Conservation (phyloP, 1,140 invertebrate genomes). For the Drosophila bipectinata region DNA sequence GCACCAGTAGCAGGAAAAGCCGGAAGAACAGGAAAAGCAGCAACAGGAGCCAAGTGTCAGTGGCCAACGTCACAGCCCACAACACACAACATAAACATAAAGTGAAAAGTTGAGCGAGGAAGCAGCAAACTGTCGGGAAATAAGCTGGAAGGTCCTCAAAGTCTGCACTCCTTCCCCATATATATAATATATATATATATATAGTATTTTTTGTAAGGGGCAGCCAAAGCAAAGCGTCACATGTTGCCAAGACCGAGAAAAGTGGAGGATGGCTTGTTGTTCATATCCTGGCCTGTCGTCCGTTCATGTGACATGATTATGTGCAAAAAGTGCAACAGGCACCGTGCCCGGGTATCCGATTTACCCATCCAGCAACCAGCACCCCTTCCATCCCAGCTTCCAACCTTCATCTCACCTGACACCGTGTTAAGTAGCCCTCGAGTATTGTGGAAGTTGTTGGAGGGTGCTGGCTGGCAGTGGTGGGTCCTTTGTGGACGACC, state of each 20-base stretch:
- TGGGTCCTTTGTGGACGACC: slow-evolving; percentile 59
- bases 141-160: slow-evolving; percentile 25
- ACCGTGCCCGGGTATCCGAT: slow-evolving; percentile 36
- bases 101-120: slow-evolving; percentile 62
- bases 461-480: slow-evolving; percentile 25
- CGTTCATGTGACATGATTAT: slow-evolving; percentile 79
- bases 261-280: slow-evolving; percentile 22
- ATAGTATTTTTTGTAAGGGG: slow-evolving; percentile 20
- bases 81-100: slow-evolving; percentile 71
- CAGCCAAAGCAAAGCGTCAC: slow-evolving; percentile 78
- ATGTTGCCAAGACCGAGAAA: slow-evolving; percentile 58
- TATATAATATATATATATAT: slow-evolving; percentile 1
- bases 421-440: slow-evolving; percentile 65
- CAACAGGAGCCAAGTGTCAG: slow-evolving; percentile 56
- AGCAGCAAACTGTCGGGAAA: slow-evolving; percentile 30
- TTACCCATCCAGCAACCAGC: slow-evolving; percentile 1
- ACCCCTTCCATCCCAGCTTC: not conserved
- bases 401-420: slow-evolving; percentile 17
- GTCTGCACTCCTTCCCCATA: slow-evolving; percentile 3
- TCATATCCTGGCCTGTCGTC: slow-evolving; percentile 71
- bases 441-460: slow-evolving; percentile 29
- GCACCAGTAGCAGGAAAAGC: slow-evolving; percentile 47
- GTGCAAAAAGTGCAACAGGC: slow-evolving; percentile 77
- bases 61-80: slow-evolving; percentile 54
- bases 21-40: slow-evolving; percentile 24